Evolutionary conservation across 1,140 invertebrate genomes (phyloP).

Genomic region (Trigoniulus corallinus): DNA sequence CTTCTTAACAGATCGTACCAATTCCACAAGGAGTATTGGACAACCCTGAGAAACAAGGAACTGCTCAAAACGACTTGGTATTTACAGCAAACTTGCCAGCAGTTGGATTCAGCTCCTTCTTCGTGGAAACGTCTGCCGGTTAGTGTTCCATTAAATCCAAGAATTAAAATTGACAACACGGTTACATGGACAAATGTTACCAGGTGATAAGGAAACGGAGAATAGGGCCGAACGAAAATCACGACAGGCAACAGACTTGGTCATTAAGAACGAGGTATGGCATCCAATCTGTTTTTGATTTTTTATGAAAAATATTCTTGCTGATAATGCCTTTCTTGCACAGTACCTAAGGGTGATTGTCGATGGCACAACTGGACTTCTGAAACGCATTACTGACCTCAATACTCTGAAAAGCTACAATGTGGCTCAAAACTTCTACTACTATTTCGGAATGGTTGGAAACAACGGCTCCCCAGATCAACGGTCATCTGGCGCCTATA

Average conservation of each 20-base stretch:
- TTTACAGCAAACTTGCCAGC: conserved; percentile 25
- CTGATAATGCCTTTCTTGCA: conserved; percentile 3
- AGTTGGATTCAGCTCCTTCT: conserved; percentile 22
- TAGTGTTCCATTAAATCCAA: no score
- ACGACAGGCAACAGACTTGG: background rate
- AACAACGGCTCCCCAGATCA: conserved; percentile 33
- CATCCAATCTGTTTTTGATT: background rate
- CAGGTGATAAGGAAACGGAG: no score
- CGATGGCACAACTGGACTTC: conserved; percentile 21
- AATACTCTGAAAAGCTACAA: conserved; percentile 16
- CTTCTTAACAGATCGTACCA: conserved; percentile 8
- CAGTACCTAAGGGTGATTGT: conserved; percentile 21
- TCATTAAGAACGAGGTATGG: background rate
- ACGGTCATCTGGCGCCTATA: conserved; percentile 64
- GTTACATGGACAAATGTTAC: no score
- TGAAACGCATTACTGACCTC: conserved; percentile 23
- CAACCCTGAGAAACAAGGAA: conserved; percentile 22
- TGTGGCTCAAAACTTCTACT: conserved; percentile 52
- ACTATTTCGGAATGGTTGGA: conserved; percentile 47
- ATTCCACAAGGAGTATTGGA: conserved; percentile 18
- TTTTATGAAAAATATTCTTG: background rate
- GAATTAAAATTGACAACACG: no score
- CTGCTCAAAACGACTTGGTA: conserved; percentile 24
- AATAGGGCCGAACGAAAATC: no score
- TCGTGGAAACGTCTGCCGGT: conserved; percentile 1